Base-by-base conservation (phyloP, 1,140 invertebrate genomes). In the Ditylenchus dipsaci region DNA sequence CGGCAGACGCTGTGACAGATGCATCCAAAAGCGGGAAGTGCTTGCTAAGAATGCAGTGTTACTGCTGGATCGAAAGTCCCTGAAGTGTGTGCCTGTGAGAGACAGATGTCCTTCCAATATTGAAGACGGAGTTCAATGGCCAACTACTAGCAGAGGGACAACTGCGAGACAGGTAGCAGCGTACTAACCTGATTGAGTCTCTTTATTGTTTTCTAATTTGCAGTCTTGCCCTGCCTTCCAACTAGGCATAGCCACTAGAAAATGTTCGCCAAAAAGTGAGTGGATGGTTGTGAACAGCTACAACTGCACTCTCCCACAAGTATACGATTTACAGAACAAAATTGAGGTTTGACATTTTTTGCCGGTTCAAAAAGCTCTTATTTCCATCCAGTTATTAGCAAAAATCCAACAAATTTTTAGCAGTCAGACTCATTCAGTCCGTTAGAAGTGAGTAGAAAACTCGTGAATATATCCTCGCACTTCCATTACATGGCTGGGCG, bases 101-200 rank as follows among this genome's bases (percentile, higher is more conserved):
- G 78, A 69, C 59, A 57, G 65, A 11, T 81, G 79, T 62, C 74
- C 81, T 13, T 64, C 76, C 9, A 60, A 79, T 63, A 77, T 79
- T n/a, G 80, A 82, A 58, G 49, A 49, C 17, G 79, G 77, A 23
- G 73, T 81, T 21, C 76, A 79, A 47, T 81, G 79, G 79, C 74
- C 81, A 15, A 73, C 77, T 1, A 81, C 79, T 29, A 66, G 67
- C 17, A 70, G 68, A 38, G 76, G 76, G 43, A 64, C 45, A 1
- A 42, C 63, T 21, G 75, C 75, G 1, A 21, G 71, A 47, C 78
- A 79, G 17, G 68, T 69, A 72, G n/a, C n/a, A n/a, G n/a, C n/a
- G n/a, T 58, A 56, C 29, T 65, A 3, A 7, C 19, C 8, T 65
- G 61, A 19, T 8, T 38, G 23, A 38, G 11, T 38, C 11, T 38